Evolutionary conservation across 2,113 vertebrate species (phyloP).

Genomic region (Nannospalax galili): DNA sequence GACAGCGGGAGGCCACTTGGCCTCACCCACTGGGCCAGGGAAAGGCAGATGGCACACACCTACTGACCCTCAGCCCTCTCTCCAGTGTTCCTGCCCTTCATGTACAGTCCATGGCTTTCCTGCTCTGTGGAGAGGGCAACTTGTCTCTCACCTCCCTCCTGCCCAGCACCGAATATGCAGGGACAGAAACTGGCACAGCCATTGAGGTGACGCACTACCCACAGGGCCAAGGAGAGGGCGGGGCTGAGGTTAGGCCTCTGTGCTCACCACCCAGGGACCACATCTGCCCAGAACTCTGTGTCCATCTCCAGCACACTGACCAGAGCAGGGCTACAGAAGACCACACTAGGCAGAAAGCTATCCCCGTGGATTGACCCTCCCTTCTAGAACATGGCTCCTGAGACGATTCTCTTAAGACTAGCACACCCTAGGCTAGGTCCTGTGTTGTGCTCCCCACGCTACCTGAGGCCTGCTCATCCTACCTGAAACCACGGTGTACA

Average conservation of each 20-base stretch:
- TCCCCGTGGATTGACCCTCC: not conserved
- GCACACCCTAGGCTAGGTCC: not conserved
- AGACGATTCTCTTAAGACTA: too few species aligned
- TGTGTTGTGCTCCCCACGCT: not conserved
- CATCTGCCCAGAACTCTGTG: not conserved
- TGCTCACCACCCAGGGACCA: accelerated
- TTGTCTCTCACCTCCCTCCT: not conserved
- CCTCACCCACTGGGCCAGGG: conserved; percentile 17
- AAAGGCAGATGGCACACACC: not conserved
- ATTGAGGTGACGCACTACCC: accelerated
- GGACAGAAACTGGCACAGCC: accelerated
- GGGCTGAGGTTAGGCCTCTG: accelerated
- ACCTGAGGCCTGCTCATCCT: not conserved
- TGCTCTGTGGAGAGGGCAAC: accelerated
- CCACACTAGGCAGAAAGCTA: not conserved
- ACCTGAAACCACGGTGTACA: not conserved
- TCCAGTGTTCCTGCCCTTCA: not conserved
- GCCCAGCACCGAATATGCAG: accelerated
- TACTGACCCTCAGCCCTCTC: not conserved
- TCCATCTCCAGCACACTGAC: accelerated
- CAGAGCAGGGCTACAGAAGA: not conserved
- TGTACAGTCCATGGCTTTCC: not conserved
- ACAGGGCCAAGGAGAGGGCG: accelerated
- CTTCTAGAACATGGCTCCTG: not conserved
- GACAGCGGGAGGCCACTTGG: conserved; percentile 9